Conservation (phyloP, 2,797 vertebrate genomes). For the Melanotaenia trifasciata region DNA sequence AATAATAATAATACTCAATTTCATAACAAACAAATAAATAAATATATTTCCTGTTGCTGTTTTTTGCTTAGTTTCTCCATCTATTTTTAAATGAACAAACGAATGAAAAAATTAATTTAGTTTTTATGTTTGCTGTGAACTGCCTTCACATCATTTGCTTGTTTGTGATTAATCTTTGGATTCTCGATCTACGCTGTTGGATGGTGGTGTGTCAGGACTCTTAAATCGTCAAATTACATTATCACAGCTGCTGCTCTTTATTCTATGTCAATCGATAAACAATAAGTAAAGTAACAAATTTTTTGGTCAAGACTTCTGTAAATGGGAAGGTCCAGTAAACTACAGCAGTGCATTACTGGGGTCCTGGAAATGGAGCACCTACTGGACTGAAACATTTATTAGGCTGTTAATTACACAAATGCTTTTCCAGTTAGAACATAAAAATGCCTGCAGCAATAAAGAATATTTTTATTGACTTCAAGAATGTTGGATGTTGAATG, state of each 20-base stretch:
- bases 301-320: not conserved
- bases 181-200: not conserved
- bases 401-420: slow-evolving; percentile 44
- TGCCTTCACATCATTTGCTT: not conserved
- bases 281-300: not conserved
- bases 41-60: too few species aligned
- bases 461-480: slow-evolving; percentile 17
- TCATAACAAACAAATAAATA: too few species aligned
- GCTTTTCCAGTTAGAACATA: slow-evolving; percentile 19
- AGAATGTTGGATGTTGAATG: slow-evolving; percentile 24
- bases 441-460: slow-evolving; percentile 30
- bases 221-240: not conserved
- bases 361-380: slow-evolving; percentile 10
- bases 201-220: not conserved
- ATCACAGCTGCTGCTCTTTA: not conserved
- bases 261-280: not conserved
- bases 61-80: too few species aligned
- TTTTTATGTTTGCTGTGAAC: not conserved
- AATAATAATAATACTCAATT: too few species aligned
- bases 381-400: slow-evolving; percentile 30
- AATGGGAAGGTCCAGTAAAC: not conserved
- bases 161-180: not conserved
- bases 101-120: too few species aligned
- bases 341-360: slow-evolving; percentile 4
- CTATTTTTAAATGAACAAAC: too few species aligned